phyloP scores from a whole-genome alignment of 2,888 invertebrate genomes.

The Cryptophagus acutangulus region DNA sequence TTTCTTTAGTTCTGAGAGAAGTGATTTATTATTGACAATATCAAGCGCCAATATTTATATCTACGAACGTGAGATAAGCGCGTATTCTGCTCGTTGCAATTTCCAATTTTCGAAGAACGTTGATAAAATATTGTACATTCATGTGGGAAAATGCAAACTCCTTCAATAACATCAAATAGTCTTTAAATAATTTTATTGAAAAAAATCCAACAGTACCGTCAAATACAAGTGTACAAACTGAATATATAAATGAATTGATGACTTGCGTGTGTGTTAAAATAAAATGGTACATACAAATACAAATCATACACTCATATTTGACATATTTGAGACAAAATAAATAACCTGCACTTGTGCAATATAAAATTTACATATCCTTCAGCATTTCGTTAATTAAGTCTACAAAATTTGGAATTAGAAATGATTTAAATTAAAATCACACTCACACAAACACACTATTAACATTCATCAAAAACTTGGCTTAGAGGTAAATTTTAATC shows the following conservation, averaged over 20 bases:
- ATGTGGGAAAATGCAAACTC: too few species aligned
- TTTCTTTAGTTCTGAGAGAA: too few species aligned
- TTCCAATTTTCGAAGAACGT: too few species aligned
- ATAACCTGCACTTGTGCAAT: constrained; percentile 29
- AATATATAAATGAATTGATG: constrained; percentile 18
- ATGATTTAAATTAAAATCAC: constrained; percentile 10
- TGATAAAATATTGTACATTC: too few species aligned
- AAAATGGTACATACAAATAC: constrained; percentile 22
- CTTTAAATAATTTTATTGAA: constrained; percentile 27
- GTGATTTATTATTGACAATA: too few species aligned
- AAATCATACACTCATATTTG: constrained; percentile 39
- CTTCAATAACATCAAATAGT: not conserved
- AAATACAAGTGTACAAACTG: constrained; percentile 40
- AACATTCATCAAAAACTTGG: constrained; percentile 9
- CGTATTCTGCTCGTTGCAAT: too few species aligned
- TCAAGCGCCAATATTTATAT: too few species aligned
- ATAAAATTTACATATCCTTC: constrained; percentile 25
- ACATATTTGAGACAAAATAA: constrained; percentile 35
- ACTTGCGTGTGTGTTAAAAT: constrained; percentile 25
- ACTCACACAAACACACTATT: constrained; percentile 15
- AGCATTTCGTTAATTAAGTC: constrained; percentile 13
- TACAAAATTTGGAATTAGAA: constrained; percentile 14
- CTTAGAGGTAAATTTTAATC: constrained; percentile 19
- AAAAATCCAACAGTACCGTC: constrained; percentile 32
- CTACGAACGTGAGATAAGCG: too few species aligned